phyloP scores from a whole-genome alignment of 2,113 vertebrate genomes.

The Lepus europaeus region DNA sequence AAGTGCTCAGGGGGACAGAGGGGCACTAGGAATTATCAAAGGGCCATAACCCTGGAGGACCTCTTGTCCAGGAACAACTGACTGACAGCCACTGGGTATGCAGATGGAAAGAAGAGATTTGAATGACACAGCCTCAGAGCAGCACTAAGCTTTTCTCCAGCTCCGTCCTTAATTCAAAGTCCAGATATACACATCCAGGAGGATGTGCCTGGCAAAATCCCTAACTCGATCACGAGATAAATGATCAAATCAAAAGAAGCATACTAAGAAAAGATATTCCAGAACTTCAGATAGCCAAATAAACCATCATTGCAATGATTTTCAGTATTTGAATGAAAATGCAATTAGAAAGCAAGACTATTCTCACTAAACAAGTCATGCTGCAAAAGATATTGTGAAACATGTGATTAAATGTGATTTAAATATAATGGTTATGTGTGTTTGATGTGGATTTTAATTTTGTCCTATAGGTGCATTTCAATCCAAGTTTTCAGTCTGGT shows the following conservation, averaged over 20 bases:
- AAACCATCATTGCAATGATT: not conserved
- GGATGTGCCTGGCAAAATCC: not conserved
- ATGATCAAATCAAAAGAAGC: no score
- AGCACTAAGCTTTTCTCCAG: not conserved
- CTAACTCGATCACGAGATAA: not conserved
- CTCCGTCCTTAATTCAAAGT: not conserved
- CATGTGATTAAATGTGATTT: not conserved
- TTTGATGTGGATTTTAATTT: conserved; percentile 2
- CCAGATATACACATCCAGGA: not conserved
- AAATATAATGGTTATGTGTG: not conserved
- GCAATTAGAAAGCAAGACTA: not conserved
- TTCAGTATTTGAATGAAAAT: conserved; percentile 30
- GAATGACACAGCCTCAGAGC: not conserved
- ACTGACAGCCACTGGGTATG: not conserved
- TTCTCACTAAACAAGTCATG: not conserved
- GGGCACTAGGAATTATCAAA: not conserved
- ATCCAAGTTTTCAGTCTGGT: not conserved
- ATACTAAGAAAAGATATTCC: no score
- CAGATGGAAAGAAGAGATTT: not conserved
- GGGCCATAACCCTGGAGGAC: not conserved
- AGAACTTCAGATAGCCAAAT: not conserved
- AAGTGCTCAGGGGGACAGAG: not conserved
- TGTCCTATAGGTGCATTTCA: not conserved
- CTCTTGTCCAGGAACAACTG: not conserved
- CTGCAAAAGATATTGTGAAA: not conserved